A percentile compares a stretch with the other conserved stretches of the same genome.
Conservation (phyloP, 2,797 vertebrate genomes). For the Typhlichthys eigenmanni region DNA sequence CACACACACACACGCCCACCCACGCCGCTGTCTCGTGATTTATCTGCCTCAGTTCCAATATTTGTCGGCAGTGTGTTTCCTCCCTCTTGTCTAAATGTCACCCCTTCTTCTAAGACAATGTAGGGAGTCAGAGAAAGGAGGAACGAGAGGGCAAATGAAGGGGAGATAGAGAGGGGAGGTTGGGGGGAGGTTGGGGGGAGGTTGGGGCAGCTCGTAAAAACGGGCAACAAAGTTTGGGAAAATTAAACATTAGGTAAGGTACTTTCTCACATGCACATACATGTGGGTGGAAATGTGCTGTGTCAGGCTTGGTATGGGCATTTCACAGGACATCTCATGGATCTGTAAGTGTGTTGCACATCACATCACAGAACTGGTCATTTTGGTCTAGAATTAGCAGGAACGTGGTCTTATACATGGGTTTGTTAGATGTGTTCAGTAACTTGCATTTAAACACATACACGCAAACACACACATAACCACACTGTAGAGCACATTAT, state of each 20-base stretch:
- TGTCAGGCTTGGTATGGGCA: constrained; percentile 24
- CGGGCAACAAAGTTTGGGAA: constrained; percentile 86
- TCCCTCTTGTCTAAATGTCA: constrained; percentile 86
- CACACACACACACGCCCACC: constrained; percentile 35
- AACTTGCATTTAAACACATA: neutral
- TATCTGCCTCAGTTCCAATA: constrained; percentile 85
- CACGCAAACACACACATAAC: neutral
- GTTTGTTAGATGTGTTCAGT: neutral
- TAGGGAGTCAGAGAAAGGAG: constrained; percentile 67
- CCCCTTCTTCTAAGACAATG: constrained; percentile 84
- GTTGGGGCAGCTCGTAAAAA: constrained; percentile 74
- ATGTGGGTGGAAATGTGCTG: constrained; percentile 25
- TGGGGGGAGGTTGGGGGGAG: constrained; percentile 2
- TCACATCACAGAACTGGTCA: too few species aligned
- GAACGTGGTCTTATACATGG: neutral
- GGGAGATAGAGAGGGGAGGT: constrained; percentile 32
- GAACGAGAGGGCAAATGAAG: constrained; percentile 69
- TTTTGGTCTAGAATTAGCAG: neutral
- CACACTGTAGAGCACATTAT: neutral
- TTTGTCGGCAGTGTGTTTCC: constrained; percentile 83
- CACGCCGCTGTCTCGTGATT: constrained; percentile 71
- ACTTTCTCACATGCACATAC: constrained; percentile 60
- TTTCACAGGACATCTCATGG: neutral
- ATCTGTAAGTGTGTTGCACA: constrained; percentile 7
- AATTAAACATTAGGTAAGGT: constrained; percentile 84